A percentile compares a stretch with the other conserved stretches of the same genome.
These are phyloP conservation scores for Hyles euphorbiae DNA, from an alignment of 1,140 invertebrate species.

Conservation along the genomic window DNA sequence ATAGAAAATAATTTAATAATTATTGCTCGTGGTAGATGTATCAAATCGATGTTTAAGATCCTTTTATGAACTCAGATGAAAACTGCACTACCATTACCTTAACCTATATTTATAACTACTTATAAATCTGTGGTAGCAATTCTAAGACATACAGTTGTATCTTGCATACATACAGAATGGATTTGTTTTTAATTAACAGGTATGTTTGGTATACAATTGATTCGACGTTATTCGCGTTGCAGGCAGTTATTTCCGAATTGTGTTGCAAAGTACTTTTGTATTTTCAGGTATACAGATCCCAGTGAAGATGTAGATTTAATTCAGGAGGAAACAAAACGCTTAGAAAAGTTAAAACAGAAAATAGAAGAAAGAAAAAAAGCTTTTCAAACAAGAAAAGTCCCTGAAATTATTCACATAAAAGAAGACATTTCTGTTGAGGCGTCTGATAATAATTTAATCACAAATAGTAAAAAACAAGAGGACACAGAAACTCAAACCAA, in stretches of 20 bases:
- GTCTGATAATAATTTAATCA: conserved; percentile 5
- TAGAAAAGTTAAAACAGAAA: conserved; percentile 76
- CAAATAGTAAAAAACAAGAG: conserved; percentile 10
- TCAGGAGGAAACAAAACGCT: conserved; percentile 73
- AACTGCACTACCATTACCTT: too few relatives aligned
- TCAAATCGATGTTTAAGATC: too few relatives aligned
- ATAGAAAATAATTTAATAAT: too few relatives aligned
- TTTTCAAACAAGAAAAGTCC: conserved; percentile 31
- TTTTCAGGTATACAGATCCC: conserved; percentile 69
- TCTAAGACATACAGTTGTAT: background rate
- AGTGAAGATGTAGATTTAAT: conserved; percentile 45
- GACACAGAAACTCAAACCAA: too few relatives aligned
- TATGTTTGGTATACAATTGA: conserved; percentile 24
- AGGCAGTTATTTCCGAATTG: too few relatives aligned
- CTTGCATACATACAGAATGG: conserved; percentile 43
- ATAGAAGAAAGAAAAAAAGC: conserved; percentile 75
- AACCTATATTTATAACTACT: too few relatives aligned
- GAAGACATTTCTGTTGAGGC: conserved; percentile 10
- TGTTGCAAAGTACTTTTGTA: background rate
- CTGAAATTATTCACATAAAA: conserved; percentile 36
- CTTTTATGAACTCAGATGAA: too few relatives aligned
- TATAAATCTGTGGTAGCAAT: too few relatives aligned
- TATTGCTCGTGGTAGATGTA: too few relatives aligned
- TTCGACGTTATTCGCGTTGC: background rate
- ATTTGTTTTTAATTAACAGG: conserved; percentile 75